A percentile compares a stretch with the other conserved stretches of the same genome.
These are phyloP conservation scores for Drosophila conformis DNA, from an alignment of 2,888 invertebrate genomes.

Conservation along the genomic window DNA sequence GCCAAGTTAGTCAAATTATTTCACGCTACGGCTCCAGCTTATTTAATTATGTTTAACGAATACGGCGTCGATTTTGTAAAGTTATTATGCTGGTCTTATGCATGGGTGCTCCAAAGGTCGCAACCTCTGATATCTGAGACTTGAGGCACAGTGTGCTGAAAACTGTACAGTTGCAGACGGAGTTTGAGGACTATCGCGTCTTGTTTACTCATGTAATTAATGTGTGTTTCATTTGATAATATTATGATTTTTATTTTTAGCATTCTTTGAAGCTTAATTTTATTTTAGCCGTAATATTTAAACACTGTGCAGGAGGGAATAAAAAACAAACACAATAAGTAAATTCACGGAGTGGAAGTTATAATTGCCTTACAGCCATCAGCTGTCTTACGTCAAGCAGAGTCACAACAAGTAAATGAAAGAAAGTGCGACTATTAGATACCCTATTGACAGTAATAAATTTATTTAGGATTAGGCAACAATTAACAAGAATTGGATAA, in stretches of 20 bases:
- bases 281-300: background rate
- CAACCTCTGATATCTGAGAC: slow-evolving; percentile 13
- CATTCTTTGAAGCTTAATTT: background rate
- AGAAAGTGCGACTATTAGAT: background rate
- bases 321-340: slow-evolving; percentile 33
- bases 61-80: slow-evolving; percentile 10
- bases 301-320: slow-evolving; percentile 25
- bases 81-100: slow-evolving; percentile 43
- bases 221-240: background rate
- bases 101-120: slow-evolving; percentile 35
- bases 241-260: background rate
- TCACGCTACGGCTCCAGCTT: slow-evolving; percentile 27
- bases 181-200: too few relatives aligned
- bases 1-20: slow-evolving; percentile 52
- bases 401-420: background rate
- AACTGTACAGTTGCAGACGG: too few relatives aligned
- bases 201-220: background rate
- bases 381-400: background rate
- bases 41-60: slow-evolving; percentile 3
- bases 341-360: slow-evolving; percentile 47
- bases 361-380: slow-evolving; percentile 41
- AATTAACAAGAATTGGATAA: background rate
- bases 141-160: slow-evolving; percentile 23
- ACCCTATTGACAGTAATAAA: background rate
- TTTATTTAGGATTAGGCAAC: background rate